Conservation (phyloP, 1,140 invertebrate species). For the Vollenhovia emeryi region DNA sequence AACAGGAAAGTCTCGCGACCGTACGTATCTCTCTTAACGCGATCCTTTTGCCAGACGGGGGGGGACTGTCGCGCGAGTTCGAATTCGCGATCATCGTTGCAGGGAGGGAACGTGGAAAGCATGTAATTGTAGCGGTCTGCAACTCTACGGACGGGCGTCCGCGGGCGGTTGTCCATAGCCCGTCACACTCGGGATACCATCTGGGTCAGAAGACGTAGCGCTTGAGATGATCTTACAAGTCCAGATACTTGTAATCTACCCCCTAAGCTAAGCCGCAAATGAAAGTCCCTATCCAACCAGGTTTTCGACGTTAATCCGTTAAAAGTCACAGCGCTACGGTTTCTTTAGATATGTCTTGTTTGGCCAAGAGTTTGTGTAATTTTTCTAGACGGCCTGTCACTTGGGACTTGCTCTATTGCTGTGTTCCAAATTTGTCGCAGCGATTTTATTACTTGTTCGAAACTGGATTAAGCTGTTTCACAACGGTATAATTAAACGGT, state of each 20-base stretch:
- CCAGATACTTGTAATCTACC: slow-evolving; percentile 68
- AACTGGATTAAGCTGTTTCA: not conserved
- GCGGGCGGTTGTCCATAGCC: slow-evolving; percentile 60
- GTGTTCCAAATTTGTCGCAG: not conserved
- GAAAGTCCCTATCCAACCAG: slow-evolving; percentile 67
- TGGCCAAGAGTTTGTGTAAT: not conserved
- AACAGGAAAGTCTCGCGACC: slow-evolving; percentile 28
- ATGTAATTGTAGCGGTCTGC: slow-evolving; percentile 69
- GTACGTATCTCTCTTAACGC: not conserved
- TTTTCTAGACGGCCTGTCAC: not conserved
- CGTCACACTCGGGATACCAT: slow-evolving; percentile 79
- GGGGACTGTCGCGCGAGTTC: slow-evolving; percentile 12
- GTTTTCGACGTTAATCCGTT: slow-evolving; percentile 14
- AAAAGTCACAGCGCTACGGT: not conserved
- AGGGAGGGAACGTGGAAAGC: slow-evolving; percentile 70
- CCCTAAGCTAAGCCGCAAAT: slow-evolving; percentile 71
- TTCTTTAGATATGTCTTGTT: not conserved
- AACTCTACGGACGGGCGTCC: not conserved
- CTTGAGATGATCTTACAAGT: slow-evolving; percentile 77
- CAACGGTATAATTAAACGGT: too few relatives aligned
- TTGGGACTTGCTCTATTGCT: not conserved
- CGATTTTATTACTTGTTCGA: not conserved
- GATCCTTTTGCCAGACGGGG: not conserved
- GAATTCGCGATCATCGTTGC: slow-evolving; percentile 40
- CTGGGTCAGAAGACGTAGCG: slow-evolving; percentile 78